Percentiles rank a stretch among this genome's conserved stretches.
phyloP scores from a whole-genome alignment of 1,140 invertebrate genomes.

The Zaprionus ghesquierei region DNA sequence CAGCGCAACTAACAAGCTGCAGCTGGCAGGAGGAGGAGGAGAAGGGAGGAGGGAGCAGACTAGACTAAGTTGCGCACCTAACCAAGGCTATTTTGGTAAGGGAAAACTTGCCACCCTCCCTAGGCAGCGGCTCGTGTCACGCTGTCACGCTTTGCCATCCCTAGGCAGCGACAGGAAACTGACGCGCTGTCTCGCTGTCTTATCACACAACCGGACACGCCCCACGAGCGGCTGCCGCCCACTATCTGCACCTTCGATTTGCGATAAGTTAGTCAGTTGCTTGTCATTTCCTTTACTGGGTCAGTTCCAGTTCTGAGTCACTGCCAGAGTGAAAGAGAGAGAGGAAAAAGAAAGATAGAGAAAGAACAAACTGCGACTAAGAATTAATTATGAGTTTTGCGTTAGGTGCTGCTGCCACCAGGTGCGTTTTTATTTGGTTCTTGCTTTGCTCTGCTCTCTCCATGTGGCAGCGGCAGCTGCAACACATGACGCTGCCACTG shows the following conservation, averaged over 20 bases:
- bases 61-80: too few species aligned
- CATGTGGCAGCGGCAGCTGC: conserved; percentile 51
- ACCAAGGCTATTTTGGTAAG: too few species aligned
- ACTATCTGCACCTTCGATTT: not conserved
- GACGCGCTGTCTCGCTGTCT: conserved; percentile 15
- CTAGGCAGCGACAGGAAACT: conserved; percentile 12
- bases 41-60: not conserved
- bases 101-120: too few species aligned
- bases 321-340: not conserved
- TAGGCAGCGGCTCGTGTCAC: not conserved
- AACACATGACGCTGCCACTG: conserved; percentile 16
- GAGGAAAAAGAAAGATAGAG: not conserved
- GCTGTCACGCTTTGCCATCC: not conserved
- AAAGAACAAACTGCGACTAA: not conserved
- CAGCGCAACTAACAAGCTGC: not conserved
- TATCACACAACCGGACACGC: conserved; percentile 5
- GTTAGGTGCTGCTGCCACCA: conserved; percentile 38
- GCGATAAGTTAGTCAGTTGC: conserved; percentile 28
- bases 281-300: conserved; percentile 54
- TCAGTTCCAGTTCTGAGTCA: conserved; percentile 42
- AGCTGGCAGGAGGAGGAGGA: not conserved
- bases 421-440: conserved; percentile 48
- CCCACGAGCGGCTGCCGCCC: not conserved
- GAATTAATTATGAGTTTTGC: conserved; percentile 60
- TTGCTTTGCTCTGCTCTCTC: not conserved